Evolutionary conservation across 1,140 invertebrate species (phyloP), one percentile per base, ranked within the genome.

Genomic region (Apis laboriosa): DNA sequence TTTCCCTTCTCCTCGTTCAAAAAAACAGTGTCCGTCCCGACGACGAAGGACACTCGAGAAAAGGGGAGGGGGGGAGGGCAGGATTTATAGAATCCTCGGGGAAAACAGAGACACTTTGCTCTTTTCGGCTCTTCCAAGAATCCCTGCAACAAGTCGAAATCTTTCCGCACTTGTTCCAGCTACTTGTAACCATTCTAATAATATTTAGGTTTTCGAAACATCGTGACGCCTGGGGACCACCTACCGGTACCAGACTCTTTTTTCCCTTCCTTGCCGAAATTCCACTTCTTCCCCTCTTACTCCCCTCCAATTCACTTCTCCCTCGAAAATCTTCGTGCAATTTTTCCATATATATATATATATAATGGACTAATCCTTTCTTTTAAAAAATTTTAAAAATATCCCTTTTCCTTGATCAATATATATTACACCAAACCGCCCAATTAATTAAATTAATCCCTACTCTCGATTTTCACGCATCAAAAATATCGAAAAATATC

Each of bases 191-290:
- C 77, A 51, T 60, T 84, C 55, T 68, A 84, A 88, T 77, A 89
- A 89, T 84, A 84, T 88, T 89, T 88, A 83, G 78, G 21, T 80
- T 83, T n/a, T 19, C 34, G 64, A 75, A 66, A 67, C 21, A 70
- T 75, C 24, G 74, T 56, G 79, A 66, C 55, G 72, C 15, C 60
- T 67, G 28, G 58, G 58, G 77, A 81, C 60, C 80, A 72, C 68
- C 60, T 80, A 70, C 71, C 21, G 66, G 17, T 7, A 58, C 53
- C 34, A 24, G 43, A 81, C 55, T 1, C 1, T n/a, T 9, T 7
- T n/a, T 58, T 64, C 55, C 63, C 63, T n/a, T 28, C 21, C 28
- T 53, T 68, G 76, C n/a, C 53, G 53, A 68, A 49, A 58, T 61
- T 34, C 51, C 58, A 43, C 43, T 58, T 68, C 58, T 28, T 28